A percentile compares a stretch with the other conserved stretches of the same genome.
phyloP scores from a whole-genome alignment of 2,888 invertebrate species.

The Geophilus truncorum region DNA sequence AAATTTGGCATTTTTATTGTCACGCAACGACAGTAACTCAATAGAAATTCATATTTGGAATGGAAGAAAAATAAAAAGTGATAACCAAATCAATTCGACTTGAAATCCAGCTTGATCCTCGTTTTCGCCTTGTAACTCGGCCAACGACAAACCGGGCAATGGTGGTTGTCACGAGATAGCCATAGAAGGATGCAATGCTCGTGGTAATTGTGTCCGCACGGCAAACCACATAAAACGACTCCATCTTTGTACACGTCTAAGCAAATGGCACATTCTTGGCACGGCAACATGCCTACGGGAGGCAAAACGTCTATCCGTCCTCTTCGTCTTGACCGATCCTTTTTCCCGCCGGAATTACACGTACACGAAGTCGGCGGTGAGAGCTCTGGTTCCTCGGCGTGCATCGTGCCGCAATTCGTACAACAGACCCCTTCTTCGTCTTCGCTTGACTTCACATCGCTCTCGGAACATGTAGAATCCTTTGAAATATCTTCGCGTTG shows the following conservation, averaged over 20 bases:
- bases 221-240: slow-evolving; percentile 51
- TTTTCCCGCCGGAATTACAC: neutral
- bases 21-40: neutral
- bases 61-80: neutral
- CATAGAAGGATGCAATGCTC: slow-evolving; percentile 53
- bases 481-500: neutral
- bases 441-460: slow-evolving; percentile 36
- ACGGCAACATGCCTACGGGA: slow-evolving; percentile 45
- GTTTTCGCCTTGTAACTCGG: slow-evolving; percentile 49
- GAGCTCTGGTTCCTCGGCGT: too few relatives aligned
- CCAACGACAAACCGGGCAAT: slow-evolving; percentile 56
- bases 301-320: neutral
- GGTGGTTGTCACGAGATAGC: slow-evolving; percentile 53
- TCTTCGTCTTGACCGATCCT: neutral
- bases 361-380: neutral
- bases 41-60: neutral
- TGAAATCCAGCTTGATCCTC: neutral
- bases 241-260: slow-evolving; percentile 50
- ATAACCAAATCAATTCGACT: neutral
- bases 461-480: neutral
- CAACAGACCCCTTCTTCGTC: slow-evolving; percentile 33
- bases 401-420: neutral
- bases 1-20: slow-evolving; percentile 9
- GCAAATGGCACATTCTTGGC: slow-evolving; percentile 53
- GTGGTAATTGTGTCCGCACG: slow-evolving; percentile 55